Evolutionary conservation across 2,888 invertebrate genomes (phyloP).

Genomic region (Tetheella fluctuosa): DNA sequence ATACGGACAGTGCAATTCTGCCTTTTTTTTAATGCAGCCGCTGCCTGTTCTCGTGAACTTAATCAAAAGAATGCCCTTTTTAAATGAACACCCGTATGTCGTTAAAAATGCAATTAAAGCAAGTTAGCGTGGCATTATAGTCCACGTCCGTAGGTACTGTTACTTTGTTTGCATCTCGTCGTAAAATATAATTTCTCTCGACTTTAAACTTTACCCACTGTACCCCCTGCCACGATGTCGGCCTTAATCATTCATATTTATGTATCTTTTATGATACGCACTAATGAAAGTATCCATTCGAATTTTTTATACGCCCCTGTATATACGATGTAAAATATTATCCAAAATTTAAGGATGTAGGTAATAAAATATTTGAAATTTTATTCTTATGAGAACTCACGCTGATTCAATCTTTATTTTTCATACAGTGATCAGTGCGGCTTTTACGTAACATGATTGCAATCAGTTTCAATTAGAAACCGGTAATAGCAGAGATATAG

Average conservation of each 20-base stretch:
- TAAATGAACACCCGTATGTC: constrained; percentile 57
- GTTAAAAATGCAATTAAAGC: constrained; percentile 65
- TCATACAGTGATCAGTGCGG: neutral
- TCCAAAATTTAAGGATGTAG: constrained; percentile 24
- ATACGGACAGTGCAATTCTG: neutral
- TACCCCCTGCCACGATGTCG: constrained; percentile 66
- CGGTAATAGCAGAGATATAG: no score
- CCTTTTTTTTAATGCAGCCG: neutral
- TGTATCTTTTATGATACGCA: constrained; percentile 69
- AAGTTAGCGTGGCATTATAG: constrained; percentile 58
- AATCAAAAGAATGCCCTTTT: constrained; percentile 50
- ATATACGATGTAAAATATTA: constrained; percentile 26
- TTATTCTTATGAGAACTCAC: neutral
- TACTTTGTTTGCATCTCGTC: constrained; percentile 69
- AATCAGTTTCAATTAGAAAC: no score
- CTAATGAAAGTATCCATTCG: constrained; percentile 67
- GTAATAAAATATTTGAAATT: constrained; percentile 38
- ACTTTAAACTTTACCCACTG: constrained; percentile 41
- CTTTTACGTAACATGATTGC: neutral
- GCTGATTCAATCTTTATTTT: neutral
- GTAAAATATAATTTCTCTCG: constrained; percentile 65
- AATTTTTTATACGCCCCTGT: constrained; percentile 52
- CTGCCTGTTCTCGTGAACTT: constrained; percentile 23
- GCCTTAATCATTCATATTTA: constrained; percentile 78
- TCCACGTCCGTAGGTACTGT: constrained; percentile 46